Evolutionary conservation across 2,888 invertebrate species (phyloP).

Genomic region (Drosophila mimica): DNA sequence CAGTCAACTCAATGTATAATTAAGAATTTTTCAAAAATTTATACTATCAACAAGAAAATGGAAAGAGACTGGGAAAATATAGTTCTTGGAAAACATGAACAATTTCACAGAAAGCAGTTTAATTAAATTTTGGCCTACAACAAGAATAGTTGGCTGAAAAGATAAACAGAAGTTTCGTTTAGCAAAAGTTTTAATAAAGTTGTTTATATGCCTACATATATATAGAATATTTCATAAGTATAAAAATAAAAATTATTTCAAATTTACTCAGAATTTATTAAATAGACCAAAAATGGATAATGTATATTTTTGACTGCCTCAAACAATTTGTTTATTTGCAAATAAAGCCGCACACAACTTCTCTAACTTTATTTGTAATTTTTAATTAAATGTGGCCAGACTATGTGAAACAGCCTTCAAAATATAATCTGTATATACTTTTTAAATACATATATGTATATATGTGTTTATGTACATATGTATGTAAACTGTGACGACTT

Average conservation of each 20-base stretch:
- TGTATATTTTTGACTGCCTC: not conserved
- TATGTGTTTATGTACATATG: not conserved
- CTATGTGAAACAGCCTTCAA: slow-evolving; percentile 36
- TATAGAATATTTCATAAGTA: not conserved
- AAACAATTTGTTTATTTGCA: not conserved
- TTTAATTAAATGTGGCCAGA: slow-evolving; percentile 54
- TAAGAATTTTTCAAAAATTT: not conserved
- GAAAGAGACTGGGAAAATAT: not conserved
- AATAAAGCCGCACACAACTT: not conserved
- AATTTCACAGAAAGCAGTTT: not conserved
- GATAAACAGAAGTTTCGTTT: not conserved
- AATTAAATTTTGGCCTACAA: not conserved
- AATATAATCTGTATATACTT: slow-evolving; percentile 46
- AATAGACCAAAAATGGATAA: not conserved
- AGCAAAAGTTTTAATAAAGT: not conserved
- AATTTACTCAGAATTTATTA: not conserved
- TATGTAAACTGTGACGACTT: slow-evolving; percentile 65
- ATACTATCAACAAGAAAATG: not conserved
- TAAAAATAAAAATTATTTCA: not conserved
- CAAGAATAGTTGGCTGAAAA: not conserved
- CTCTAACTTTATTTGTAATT: slow-evolving; percentile 15
- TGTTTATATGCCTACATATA: not conserved
- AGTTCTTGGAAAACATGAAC: not conserved
- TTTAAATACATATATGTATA: no score
- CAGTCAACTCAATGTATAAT: not conserved